Percentiles rank a stretch among this genome's conserved stretches.
Evolutionary conservation across 2,797 vertebrate species (phyloP).

Genomic region (Sarcoramphus papa): DNA sequence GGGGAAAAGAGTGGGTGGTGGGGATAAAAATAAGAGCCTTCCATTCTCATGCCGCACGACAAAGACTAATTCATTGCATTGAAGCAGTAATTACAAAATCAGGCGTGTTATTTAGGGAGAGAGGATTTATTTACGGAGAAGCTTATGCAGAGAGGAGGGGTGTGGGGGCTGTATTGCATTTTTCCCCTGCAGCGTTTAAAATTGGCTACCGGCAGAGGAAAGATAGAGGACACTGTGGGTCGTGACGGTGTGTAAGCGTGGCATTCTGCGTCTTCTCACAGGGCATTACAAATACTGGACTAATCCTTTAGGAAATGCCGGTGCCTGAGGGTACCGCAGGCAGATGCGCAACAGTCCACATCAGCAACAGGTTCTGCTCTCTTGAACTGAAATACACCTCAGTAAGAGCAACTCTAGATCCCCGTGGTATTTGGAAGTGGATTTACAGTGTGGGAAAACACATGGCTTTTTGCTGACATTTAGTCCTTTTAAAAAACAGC

Average conservation of each 20-base stretch:
- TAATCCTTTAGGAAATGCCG: background rate
- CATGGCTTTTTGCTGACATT: background rate
- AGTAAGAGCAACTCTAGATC: background rate
- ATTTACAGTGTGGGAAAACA: background rate
- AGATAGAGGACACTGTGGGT: background rate
- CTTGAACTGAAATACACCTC: background rate
- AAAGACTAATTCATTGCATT: background rate
- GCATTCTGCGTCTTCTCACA: background rate
- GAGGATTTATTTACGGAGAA: background rate
- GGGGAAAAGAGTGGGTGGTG: background rate
- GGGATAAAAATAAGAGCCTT: background rate
- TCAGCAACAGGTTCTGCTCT: background rate
- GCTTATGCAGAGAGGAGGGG: background rate
- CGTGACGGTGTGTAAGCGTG: fast-evolving
- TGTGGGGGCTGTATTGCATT: background rate
- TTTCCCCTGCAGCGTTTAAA: background rate
- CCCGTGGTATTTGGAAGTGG: background rate
- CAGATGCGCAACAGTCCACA: background rate
- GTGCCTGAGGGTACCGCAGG: background rate
- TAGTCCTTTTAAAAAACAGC: background rate
- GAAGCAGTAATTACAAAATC: background rate
- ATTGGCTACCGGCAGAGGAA: background rate
- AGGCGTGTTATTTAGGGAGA: background rate
- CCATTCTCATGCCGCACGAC: background rate
- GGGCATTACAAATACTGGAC: background rate